Evolutionary conservation across 2,113 vertebrate genomes (phyloP).

Genomic region (Coptodon bakossiorum): DNA sequence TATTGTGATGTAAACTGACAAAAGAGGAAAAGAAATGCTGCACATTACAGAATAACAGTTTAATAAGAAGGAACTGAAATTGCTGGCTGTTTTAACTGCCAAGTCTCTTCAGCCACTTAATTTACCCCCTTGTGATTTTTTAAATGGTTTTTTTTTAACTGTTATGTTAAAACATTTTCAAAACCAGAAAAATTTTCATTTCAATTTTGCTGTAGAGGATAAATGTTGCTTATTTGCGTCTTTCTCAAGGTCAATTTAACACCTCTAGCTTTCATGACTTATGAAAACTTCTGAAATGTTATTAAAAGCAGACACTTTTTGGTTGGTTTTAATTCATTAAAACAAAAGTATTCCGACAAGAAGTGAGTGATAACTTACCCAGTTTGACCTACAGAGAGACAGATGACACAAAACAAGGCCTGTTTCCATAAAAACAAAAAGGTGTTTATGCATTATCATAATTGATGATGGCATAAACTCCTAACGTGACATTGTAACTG

Average conservation of each 20-base stretch:
- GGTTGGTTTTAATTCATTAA: neutral
- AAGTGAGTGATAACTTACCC: neutral
- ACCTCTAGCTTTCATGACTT: neutral
- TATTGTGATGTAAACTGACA: neutral
- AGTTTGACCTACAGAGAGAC: constrained; percentile 46
- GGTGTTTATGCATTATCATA: neutral
- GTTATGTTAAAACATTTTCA: neutral
- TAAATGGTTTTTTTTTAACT: neutral
- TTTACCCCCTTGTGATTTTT: neutral
- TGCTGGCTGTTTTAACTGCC: neutral
- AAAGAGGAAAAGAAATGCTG: neutral
- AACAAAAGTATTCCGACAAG: constrained; percentile 21
- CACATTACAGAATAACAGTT: neutral
- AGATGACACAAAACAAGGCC: neutral
- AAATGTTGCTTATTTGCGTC: neutral
- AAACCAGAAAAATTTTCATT: neutral
- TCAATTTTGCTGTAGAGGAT: neutral
- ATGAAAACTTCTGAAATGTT: neutral
- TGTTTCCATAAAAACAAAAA: neutral
- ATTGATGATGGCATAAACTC: neutral
- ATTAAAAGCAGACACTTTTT: neutral
- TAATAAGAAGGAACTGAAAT: neutral
- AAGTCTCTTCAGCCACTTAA: neutral
- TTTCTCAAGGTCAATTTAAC: neutral
- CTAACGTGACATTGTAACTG: neutral